Percentiles rank a stretch among this genome's conserved stretches.
These are phyloP conservation scores for Drosophila pseudoobscura DNA, from an alignment of 1,140 invertebrate species.

Conservation along the genomic window DNA sequence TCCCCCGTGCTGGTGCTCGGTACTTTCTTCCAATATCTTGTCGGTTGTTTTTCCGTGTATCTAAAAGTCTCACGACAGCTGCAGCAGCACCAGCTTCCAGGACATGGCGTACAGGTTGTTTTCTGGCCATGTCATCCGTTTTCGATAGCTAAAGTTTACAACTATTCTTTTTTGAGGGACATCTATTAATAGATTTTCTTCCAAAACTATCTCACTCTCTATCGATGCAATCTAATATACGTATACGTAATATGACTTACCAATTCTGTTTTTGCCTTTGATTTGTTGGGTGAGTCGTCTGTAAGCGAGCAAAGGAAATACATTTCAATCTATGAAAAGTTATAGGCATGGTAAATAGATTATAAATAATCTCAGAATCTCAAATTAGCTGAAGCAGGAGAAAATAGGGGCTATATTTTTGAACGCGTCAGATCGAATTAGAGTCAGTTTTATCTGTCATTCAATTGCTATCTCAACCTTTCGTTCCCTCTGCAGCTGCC, in stretches of 20 bases:
- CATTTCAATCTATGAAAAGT: neutral
- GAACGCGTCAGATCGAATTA: slow-evolving; percentile 53
- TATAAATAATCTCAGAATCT: no score
- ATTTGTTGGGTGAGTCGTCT: slow-evolving; percentile 2
- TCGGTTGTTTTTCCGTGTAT: slow-evolving; percentile 29
- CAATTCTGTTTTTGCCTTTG: slow-evolving; percentile 6
- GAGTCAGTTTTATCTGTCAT: slow-evolving; percentile 28
- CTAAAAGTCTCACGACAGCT: slow-evolving; percentile 46
- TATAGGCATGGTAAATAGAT: neutral
- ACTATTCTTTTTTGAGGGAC: slow-evolving; percentile 32
- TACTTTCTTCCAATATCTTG: slow-evolving; percentile 4
- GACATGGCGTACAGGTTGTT: slow-evolving; percentile 32
- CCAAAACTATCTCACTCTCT: slow-evolving; percentile 5
- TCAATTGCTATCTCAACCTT: neutral
- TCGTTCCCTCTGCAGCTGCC: neutral
- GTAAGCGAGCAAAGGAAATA: neutral
- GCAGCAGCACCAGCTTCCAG: slow-evolving; percentile 12
- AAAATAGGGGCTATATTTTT: slow-evolving; percentile 5
- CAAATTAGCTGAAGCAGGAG: no score
- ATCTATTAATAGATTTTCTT: slow-evolving; percentile 46
- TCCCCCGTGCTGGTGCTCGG: slow-evolving; percentile 19
- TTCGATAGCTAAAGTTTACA: slow-evolving; percentile 51
- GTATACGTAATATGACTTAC: slow-evolving; percentile 34
- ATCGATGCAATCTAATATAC: slow-evolving; percentile 27
- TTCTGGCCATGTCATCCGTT: slow-evolving; percentile 16